Base-by-base conservation (phyloP, 2,888 invertebrate genomes). In the Hermodice carunculata region DNA sequence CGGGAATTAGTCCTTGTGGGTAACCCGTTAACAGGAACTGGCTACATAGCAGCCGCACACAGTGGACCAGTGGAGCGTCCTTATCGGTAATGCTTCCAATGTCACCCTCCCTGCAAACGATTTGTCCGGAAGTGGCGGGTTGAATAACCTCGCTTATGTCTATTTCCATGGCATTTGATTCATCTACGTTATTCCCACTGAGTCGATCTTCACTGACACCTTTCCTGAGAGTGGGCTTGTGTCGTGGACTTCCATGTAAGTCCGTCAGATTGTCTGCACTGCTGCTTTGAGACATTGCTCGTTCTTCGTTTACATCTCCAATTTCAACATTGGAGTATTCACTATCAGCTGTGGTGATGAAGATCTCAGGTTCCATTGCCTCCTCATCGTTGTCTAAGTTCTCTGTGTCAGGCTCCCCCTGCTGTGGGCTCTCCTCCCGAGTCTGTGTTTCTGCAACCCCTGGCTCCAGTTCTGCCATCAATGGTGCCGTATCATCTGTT, bases 11-110 rank as follows among this genome's bases (percentile, higher is more conserved):
- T 2, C 88, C 87, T 5, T 90, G 40, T 40, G 53, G 42, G 51
- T 60, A 48, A 0, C 73, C 73, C 17, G 90, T 89, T 31, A 95
- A 85, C 28, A 95, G 87, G 83, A 94, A 95, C 62, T 90, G 90
- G 11, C 91, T 91, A 19, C 90, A 89, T 3, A 95, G 85, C 63
- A 93, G 88, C 70, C 94, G 88, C 6, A 91, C 89, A 74, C 93
- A 93, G 83, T 91, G 93, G 56, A 91, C 88, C 5, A 94, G 82
- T 0, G 92, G 90, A 0, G 91, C 86, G 69, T 64, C 90, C 69
- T 65, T 90, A 68, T 93, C 93, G 3, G 88, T 86, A 28, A 90
- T 88, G 26, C 88, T 86, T 0, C 94, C 94, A 17, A 73, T 60
- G 53, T 72, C 67, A n/a, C 61, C 70, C 5, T 42, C 51, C 49